Percentiles rank a stretch among this genome's conserved stretches.
Evolutionary conservation across 2,797 vertebrate species (phyloP).

Genomic region (Zalophus californianus): DNA sequence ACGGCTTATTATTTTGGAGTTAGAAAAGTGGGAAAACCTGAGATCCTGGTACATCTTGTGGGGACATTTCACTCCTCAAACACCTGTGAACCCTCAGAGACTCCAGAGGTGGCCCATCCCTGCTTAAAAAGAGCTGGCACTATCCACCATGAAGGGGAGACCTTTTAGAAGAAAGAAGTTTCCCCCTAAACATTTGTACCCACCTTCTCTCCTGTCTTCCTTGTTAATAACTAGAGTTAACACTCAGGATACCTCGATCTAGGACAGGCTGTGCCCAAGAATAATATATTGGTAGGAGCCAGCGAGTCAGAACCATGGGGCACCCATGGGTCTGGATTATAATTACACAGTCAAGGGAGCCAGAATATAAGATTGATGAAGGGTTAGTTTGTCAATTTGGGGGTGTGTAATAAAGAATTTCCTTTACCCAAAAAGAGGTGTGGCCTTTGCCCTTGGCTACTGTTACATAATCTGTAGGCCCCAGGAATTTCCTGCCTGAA

Average conservation of each 20-base stretch:
- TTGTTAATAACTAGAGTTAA: background rate
- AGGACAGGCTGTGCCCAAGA: too few species aligned
- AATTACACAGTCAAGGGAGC: too few species aligned
- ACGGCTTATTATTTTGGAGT: background rate
- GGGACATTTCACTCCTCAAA: background rate
- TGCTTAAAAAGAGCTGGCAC: background rate
- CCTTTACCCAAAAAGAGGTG: background rate
- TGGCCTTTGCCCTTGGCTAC: background rate
- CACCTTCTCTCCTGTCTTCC: accelerated
- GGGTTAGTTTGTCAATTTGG: background rate
- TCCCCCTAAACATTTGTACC: background rate
- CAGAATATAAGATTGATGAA: background rate
- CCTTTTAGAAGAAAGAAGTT: background rate
- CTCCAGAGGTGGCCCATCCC: background rate
- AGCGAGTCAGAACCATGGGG: background rate
- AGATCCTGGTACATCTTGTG: background rate
- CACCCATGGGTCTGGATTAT: background rate
- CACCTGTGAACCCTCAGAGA: background rate
- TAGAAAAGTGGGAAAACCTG: background rate
- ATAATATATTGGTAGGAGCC: background rate
- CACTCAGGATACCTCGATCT: background rate
- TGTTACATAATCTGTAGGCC: background rate
- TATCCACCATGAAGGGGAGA: accelerated
- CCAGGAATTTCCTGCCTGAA: background rate
- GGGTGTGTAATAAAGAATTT: background rate